Evolutionary conservation across 1,140 invertebrate genomes (phyloP).

Genomic region (Bombyx mori): DNA sequence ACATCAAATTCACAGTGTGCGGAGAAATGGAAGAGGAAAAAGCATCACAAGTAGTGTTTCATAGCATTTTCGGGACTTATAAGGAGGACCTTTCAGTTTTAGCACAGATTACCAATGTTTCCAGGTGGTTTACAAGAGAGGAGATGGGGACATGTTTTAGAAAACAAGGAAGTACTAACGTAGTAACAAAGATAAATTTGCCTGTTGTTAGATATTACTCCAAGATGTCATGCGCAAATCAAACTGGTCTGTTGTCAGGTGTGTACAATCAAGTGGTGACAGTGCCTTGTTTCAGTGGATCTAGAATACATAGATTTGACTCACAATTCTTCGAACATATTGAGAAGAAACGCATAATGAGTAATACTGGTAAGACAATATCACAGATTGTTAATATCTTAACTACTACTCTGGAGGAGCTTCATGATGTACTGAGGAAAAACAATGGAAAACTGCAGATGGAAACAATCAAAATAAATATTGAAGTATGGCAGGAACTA

Average conservation of each 20-base stretch:
- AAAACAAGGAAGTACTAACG: neutral
- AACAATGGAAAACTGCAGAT: no score
- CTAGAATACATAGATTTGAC: no score
- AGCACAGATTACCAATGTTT: neutral
- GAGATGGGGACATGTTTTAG: neutral
- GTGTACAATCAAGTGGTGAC: neutral
- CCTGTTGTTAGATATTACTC: neutral
- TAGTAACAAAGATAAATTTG: neutral
- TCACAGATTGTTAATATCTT: no score
- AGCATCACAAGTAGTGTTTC: constrained; percentile 3
- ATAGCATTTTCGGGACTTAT: constrained; percentile 3
- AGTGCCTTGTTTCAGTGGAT: neutral
- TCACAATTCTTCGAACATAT: no score
- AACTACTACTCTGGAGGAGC: no score
- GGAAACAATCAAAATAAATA: no score
- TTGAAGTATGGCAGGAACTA: no score
- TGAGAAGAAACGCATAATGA: no score
- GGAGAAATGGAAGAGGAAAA: neutral
- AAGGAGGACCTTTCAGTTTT: constrained; percentile 3
- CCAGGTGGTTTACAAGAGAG: constrained; percentile 2
- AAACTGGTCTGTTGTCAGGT: neutral
- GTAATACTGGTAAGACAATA: no score
- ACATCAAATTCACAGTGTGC: neutral
- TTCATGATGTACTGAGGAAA: no score
- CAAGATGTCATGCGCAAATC: neutral